Evolutionary conservation across 1,140 invertebrate species (phyloP), one percentile per base, ranked within the genome.

Genomic region (Drosophila tani): DNA sequence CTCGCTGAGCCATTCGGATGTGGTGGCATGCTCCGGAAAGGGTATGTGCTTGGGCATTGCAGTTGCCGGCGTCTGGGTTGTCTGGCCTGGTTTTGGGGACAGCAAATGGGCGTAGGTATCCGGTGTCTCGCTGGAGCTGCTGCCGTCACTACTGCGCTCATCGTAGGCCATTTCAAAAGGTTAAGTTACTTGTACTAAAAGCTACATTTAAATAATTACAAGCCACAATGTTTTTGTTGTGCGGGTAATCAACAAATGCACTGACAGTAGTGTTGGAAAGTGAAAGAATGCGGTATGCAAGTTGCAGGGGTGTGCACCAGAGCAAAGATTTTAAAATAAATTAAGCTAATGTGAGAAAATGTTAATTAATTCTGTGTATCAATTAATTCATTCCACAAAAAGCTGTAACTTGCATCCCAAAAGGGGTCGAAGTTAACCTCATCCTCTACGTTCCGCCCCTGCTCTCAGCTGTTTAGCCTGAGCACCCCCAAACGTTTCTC

Each of bases 1-100:
- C 93, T 99, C 98, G 94, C 98, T 99, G 43, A 96, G 93, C 24
- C 99, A 90, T 81, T 97, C 96, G 47, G 95, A 95, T 78, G 98
- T 96, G n/a, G 95, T 94, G 5, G 97, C 96, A 47, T 98, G 96
- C 46, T 96, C 95, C 15, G 98, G 98, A 81, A 98, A 95, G 35
- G 96, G 96, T 81, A 97, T 96, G 91, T 98, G 97, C 92, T 97
- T 97, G 0, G 96, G 96, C 56, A 75, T 94, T 7, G 73, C 79
- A 7, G 51, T 49, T 24, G 47, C 65, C 41, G 75, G 74, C 19
- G 53, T 66, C 35, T 84, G 84, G 14, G 81, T 32, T 32, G 53
- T 3, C 43, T 40, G 29, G 35, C 76, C 57, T 47, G 58, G 45
- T 75, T 88, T 46, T 35, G 56, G 40, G 46, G 71, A 41, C 59